phyloP scores from a whole-genome alignment of 2,797 vertebrate genomes.

The Ciconia nigra region DNA sequence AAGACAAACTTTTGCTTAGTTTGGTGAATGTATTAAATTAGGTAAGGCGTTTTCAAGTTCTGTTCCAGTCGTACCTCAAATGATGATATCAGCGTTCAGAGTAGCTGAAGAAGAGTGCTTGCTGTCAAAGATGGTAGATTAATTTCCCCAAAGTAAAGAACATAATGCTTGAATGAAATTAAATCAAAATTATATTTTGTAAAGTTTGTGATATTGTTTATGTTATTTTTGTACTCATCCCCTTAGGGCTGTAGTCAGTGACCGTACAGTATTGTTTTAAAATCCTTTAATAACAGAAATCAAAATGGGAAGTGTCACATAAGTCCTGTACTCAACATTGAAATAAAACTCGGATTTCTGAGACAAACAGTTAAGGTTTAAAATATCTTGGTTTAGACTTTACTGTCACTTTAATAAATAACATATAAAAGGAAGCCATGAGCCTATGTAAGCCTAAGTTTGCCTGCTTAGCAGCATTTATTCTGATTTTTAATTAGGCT shows the following conservation, averaged over 20 bases:
- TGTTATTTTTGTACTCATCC: slow-evolving; percentile 6
- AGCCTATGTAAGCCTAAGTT: background rate
- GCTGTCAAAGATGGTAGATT: background rate
- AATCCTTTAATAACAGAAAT: slow-evolving; percentile 30
- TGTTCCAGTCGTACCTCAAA: background rate
- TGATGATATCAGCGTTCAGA: background rate
- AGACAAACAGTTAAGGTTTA: background rate
- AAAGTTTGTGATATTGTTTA: background rate
- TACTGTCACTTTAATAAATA: background rate
- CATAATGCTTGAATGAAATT: slow-evolving; percentile 27
- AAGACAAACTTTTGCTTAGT: background rate
- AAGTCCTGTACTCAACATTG: background rate
- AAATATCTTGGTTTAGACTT: background rate
- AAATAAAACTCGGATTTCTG: background rate
- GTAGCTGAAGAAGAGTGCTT: background rate
- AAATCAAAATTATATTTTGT: slow-evolving; percentile 8
- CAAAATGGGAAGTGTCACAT: background rate
- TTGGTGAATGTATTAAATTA: background rate
- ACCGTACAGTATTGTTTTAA: background rate
- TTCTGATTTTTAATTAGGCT: background rate
- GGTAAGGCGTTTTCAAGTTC: background rate
- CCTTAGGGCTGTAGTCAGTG: background rate
- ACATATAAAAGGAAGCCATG: background rate
- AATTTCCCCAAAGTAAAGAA: slow-evolving; percentile 6
- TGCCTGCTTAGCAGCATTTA: background rate